Evolutionary conservation across 2,888 invertebrate species (phyloP), one percentile per base, ranked within the genome.

Genomic region (Aphidius colemani): DNA sequence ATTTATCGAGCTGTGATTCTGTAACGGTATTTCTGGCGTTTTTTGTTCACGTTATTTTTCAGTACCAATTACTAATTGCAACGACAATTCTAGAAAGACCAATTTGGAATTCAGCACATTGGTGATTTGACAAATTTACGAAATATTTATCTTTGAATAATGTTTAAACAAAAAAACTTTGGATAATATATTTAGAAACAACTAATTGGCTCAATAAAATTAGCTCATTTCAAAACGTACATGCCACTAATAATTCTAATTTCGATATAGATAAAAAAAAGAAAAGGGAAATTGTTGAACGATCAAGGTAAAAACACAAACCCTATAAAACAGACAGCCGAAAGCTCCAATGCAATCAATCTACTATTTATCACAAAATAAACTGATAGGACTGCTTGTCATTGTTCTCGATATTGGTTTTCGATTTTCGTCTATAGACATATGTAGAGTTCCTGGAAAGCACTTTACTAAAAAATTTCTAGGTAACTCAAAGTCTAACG

Each of bases 1-100:
- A 79, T 79, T 79, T 80, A 80, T 78, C 71, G 75, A 70, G 69
- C 67, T 68, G 69, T 68, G 72, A 69, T 65, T 69, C 65, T 65
- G 69, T 67, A 70, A 72, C 70, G 72, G 72, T 76, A 74, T 75
- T 76, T 71, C 69, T 56, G 59, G 68, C 63, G 67, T 74, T 71
- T 71, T 73, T 72, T 70, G 67, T 69, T 66, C 61, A 59, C 67
- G 68, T 72, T 73, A 75, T 30, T 75, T 74, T 69, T 69, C 69
- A 64, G 67, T 73, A 71, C 72, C 69, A 71, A 72, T 74, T 72
- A 74, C 75, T 75, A 75, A 75, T 75, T 75, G 74, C 72, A 62
- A 64, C 57, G 67, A 41, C 46, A 65, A 48, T 53, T 45, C 59
- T 57, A 48, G 45, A 59, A 49, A 67, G 63, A 68, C 67, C 67